Percentiles rank a stretch among this genome's conserved stretches.
phyloP scores from a whole-genome alignment of 2,113 vertebrate genomes.

The Entelurus aequoreus region DNA sequence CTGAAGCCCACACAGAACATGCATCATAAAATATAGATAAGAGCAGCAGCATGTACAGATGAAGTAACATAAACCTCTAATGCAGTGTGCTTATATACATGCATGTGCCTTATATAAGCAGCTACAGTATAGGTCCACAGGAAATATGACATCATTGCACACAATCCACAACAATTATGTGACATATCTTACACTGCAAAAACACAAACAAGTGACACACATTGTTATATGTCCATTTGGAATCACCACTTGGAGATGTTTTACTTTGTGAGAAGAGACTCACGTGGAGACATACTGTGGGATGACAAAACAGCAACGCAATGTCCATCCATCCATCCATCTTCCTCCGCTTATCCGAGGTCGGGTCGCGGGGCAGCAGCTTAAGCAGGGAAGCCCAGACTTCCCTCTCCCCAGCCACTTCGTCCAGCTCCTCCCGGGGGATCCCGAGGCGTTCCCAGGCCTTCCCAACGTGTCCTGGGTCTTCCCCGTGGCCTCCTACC shows the following conservation, averaged over 20 bases:
- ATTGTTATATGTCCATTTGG: neutral
- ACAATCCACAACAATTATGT: too few species aligned
- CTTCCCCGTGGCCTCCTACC: too few species aligned
- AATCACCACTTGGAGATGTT: constrained; percentile 4
- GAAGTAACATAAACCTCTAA: neutral
- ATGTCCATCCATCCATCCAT: too few species aligned
- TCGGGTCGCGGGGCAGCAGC: too few species aligned
- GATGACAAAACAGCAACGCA: constrained; percentile 50
- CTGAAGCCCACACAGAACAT: neutral
- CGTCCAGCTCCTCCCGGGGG: too few species aligned
- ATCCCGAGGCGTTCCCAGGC: too few species aligned
- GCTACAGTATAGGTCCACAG: neutral
- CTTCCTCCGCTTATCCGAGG: too few species aligned
- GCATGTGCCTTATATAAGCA: neutral
- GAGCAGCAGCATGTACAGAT: neutral
- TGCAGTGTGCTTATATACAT: neutral
- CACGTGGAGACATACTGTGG: constrained; percentile 52
- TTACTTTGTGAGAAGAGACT: constrained; percentile 57
- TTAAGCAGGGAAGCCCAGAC: too few species aligned
- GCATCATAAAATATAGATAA: constrained; percentile 35
- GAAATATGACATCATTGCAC: neutral
- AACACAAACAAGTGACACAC: neutral
- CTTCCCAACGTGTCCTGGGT: too few species aligned
- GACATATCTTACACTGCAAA: neutral
- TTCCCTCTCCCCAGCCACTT: too few species aligned